A percentile compares a stretch with the other conserved stretches of the same genome.
Conservation (phyloP, 2,797 vertebrate genomes). For the Sebastes itinus region DNA sequence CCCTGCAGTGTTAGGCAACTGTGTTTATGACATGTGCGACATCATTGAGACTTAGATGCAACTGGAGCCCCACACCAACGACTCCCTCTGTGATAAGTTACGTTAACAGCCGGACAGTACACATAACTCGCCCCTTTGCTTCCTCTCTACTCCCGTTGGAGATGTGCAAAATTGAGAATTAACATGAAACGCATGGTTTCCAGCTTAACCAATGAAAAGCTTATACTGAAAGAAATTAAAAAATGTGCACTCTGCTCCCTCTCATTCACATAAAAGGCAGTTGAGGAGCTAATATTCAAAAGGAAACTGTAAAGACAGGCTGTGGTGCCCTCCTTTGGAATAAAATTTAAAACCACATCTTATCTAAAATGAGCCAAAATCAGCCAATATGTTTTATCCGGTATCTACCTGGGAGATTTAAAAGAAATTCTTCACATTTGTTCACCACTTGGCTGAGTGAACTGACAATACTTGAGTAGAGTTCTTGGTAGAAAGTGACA, state of each 20-base stretch:
- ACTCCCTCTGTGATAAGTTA: slow-evolving; percentile 30
- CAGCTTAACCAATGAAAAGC: slow-evolving; percentile 57
- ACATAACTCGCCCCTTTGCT: slow-evolving; percentile 27
- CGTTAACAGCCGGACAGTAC: slow-evolving; percentile 29
- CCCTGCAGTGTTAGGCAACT: not conserved
- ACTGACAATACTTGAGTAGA: slow-evolving; percentile 36
- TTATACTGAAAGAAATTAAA: slow-evolving; percentile 49
- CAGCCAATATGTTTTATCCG: slow-evolving; percentile 13
- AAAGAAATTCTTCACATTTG: slow-evolving; percentile 30
- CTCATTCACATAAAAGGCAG: slow-evolving; percentile 55
- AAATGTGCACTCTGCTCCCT: slow-evolving; percentile 51
- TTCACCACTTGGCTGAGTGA: slow-evolving; percentile 18
- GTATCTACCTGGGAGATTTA: slow-evolving; percentile 36
- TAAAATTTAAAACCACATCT: slow-evolving; percentile 72
- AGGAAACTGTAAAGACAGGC: slow-evolving; percentile 38
- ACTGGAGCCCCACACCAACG: slow-evolving; percentile 17
- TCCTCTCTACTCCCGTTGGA: slow-evolving; percentile 50
- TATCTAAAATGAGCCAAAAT: slow-evolving; percentile 62
- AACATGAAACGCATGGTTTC: slow-evolving; percentile 55
- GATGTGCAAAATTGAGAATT: slow-evolving; percentile 63
- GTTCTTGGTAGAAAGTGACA: slow-evolving; percentile 27
- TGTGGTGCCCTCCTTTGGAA: slow-evolving; percentile 35
- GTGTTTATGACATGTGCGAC: slow-evolving; percentile 14
- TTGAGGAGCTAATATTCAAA: slow-evolving; percentile 42
- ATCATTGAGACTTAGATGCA: slow-evolving; percentile 11